Conservation (phyloP, 2,113 vertebrate species). For the Aramus guarauna region DNA sequence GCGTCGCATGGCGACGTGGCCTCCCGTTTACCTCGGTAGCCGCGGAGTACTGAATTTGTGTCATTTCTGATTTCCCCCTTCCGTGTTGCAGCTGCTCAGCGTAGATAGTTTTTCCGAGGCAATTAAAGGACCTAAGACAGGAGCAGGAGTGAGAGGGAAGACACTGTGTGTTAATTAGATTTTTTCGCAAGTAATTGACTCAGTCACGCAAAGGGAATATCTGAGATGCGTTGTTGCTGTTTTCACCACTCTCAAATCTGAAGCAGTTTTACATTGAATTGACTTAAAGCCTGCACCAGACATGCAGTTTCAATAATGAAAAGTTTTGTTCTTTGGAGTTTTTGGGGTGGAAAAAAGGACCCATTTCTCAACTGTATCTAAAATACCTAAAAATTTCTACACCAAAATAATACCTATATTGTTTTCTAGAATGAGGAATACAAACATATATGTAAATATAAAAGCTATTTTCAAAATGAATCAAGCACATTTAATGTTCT, state of each 20-base stretch:
- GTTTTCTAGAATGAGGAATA: neutral
- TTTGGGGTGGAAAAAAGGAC: neutral
- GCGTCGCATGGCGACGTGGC: accelerated
- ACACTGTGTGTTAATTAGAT: neutral
- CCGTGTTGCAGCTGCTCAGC: accelerated
- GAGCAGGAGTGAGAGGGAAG: neutral
- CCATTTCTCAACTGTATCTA: neutral
- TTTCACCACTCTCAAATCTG: neutral
- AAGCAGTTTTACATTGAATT: neutral
- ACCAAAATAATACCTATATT: neutral
- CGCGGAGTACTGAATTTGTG: neutral
- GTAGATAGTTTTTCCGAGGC: neutral
- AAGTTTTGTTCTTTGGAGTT: neutral
- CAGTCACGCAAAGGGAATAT: neutral
- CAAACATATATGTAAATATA: neutral
- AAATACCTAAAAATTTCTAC: neutral
- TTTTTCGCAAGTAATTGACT: neutral
- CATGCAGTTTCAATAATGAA: neutral
- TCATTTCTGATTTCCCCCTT: neutral
- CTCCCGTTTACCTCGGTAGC: neutral
- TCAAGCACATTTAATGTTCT: neutral
- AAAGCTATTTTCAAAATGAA: neutral
- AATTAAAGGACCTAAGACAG: neutral
- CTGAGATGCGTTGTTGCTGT: neutral
- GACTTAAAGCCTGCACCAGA: neutral